Evolutionary conservation across 2,797 vertebrate genomes (phyloP), one percentile per base, ranked within the genome.

Genomic region (Dicrostonyx torquatus): DNA sequence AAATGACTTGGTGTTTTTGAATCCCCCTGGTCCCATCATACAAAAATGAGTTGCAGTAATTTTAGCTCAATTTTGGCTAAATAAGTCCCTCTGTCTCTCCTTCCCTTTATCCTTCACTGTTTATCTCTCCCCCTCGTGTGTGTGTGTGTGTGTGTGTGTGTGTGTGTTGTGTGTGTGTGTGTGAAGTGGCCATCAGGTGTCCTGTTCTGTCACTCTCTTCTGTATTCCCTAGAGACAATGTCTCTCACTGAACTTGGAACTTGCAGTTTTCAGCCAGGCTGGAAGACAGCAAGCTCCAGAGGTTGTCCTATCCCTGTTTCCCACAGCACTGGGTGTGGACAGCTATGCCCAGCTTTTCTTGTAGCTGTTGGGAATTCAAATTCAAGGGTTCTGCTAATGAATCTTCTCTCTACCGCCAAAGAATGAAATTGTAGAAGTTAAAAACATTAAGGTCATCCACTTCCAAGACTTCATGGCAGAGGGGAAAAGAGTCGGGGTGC

Each of bases 31-130:
- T 94, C 84, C 66, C 37, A 29, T 58, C 34, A 37, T 20, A 53
- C 48, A 72, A 64, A 89, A 80, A 87, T 45, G 73, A 96, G 92
- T 93, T 97, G 34, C 24, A 76, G 92, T 34, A 94, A 94, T 91
- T 86, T 89, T 17, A 7, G 40, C 84, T 5, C 13, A n/a, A 1
- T 78, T 66, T 90, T 83, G 22, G 34, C 0, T 12, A 37, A 86
- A 55, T 87, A 55, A 86, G 8, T 48, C 6, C 24, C 31, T 70
- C 24, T 34, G 2, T 40, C n/a, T 5, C 24, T 55, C 26, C 48
- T 15, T 34, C 48, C 26, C 5, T 26, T 6, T 26, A 34, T 68
- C 43, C 29, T 5, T 45, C 31, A n/a, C 34, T 37, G 13, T 37
- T 40, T 11, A 17, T 31, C 40, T 20, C 29, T 15, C 40, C 11